Evolutionary conservation across 2,888 invertebrate species (phyloP).

Genomic region (Lacanobia wlatinum): DNA sequence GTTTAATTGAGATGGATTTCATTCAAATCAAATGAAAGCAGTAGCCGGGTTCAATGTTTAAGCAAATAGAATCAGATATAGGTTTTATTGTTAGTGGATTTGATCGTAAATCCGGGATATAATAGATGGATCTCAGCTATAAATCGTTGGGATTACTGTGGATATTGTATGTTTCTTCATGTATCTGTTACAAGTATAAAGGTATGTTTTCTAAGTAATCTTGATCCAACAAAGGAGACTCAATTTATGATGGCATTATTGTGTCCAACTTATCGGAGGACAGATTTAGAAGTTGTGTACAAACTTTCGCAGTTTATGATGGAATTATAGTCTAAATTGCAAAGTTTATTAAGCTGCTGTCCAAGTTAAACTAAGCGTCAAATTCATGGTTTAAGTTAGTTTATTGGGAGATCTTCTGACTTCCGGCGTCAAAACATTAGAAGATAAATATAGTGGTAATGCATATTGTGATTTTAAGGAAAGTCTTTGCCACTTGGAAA

Average conservation of each 20-base stretch:
- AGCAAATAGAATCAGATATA: conserved; percentile 25
- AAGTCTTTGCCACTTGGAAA: neutral
- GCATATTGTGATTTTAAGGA: neutral
- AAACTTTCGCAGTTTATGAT: conserved; percentile 28
- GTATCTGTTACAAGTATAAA: neutral
- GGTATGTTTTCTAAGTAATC: conserved; percentile 17
- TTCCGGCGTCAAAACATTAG: neutral
- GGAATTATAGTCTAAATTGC: conserved; percentile 14
- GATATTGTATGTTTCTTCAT: conserved; percentile 5
- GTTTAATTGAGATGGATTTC: conserved; percentile 11
- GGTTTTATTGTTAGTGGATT: conserved; percentile 17
- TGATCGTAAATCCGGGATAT: conserved; percentile 26
- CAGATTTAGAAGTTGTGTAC: conserved; percentile 37
- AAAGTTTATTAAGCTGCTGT: conserved; percentile 32
- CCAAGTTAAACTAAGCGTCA: conserved; percentile 2
- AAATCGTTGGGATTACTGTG: conserved; percentile 26
- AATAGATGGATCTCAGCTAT: conserved; percentile 18
- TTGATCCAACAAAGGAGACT: conserved; percentile 8
- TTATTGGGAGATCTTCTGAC: neutral
- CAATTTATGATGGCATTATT: conserved; percentile 32
- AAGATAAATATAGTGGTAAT: neutral
- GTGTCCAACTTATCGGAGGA: conserved; percentile 22
- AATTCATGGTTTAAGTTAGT: conserved; percentile 4
- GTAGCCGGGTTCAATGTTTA: neutral
- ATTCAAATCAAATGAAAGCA: conserved; percentile 4